A percentile compares a stretch with the other conserved stretches of the same genome.
These are phyloP conservation scores for Drosophila bifasciata DNA, from an alignment of 1,140 invertebrate species.

Conservation along the genomic window DNA sequence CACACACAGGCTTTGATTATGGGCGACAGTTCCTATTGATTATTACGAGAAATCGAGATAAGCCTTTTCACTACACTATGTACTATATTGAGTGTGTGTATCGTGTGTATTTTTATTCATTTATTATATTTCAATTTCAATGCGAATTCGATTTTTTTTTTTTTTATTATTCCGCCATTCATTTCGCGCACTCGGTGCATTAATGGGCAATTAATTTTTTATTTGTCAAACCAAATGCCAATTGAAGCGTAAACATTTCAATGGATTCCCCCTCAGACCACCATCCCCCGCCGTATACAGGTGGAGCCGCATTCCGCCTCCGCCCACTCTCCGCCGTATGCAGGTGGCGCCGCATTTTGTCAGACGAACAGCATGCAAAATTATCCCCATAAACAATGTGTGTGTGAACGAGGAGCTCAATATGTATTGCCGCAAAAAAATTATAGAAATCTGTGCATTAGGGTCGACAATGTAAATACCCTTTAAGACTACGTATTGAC, in stretches of 20 bases:
- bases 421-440: not conserved
- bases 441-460: too few relatives aligned
- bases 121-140: constrained; percentile 52
- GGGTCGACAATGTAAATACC: too few relatives aligned
- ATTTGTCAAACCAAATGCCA: constrained; percentile 57
- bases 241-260: constrained; percentile 77
- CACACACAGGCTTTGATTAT: constrained; percentile 70
- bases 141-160: constrained; percentile 15
- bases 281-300: too few relatives aligned
- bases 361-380: constrained; percentile 21
- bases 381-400: constrained; percentile 61
- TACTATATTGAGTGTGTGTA: constrained; percentile 22
- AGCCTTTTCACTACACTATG: constrained; percentile 45
- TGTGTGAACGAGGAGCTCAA: not conserved
- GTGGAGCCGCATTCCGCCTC: not conserved
- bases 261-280: constrained; percentile 40
- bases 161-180: constrained; percentile 36
- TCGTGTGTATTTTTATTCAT: constrained; percentile 10
- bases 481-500: too few relatives aligned
- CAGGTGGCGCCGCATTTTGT: constrained; percentile 3
- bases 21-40: constrained; percentile 43
- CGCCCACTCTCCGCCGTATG: too few relatives aligned
- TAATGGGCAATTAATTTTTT: constrained; percentile 78
- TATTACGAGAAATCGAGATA: constrained; percentile 29
- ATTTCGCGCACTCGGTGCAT: constrained; percentile 44